Evolutionary conservation across 2,888 invertebrate species (phyloP).

Genomic region (Pristionchus fissidentatus): DNA sequence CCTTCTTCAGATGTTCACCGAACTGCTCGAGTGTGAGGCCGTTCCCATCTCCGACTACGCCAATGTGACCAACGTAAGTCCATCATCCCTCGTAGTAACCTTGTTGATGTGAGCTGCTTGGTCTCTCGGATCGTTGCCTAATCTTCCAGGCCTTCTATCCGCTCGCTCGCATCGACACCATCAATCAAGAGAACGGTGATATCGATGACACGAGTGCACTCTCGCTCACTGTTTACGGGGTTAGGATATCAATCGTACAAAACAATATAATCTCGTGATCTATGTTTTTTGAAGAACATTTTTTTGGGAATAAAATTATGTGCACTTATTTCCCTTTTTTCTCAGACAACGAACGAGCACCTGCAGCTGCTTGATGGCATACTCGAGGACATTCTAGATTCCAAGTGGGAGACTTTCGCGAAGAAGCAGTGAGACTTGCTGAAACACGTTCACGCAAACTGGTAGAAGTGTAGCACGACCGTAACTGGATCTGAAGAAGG

Average conservation of each 20-base stretch:
- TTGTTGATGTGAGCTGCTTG: conserved; percentile 83
- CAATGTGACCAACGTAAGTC: too few species aligned
- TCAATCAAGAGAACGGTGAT: conserved; percentile 89
- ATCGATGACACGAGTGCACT: conserved; percentile 94
- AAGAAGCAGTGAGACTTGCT: conserved; percentile 81
- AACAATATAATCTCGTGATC: too few species aligned
- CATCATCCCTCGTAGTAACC: too few species aligned
- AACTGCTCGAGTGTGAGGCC: conserved; percentile 93
- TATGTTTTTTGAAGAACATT: too few species aligned
- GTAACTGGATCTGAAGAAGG: too few species aligned
- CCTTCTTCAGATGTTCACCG: conserved; percentile 86
- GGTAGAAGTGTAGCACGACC: too few species aligned
- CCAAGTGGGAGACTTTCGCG: conserved; percentile 96
- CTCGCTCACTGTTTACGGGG: conserved; percentile 95
- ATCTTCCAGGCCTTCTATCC: conserved; percentile 85
- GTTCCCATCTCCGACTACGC: conserved; percentile 98
- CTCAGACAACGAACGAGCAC: conserved; percentile 79
- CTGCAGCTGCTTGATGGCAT: conserved; percentile 94
- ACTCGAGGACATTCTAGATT: conserved; percentile 90
- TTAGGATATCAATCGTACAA: conserved; percentile 76
- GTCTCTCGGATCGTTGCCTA: not conserved
- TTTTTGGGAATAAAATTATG: not conserved
- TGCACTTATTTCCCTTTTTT: not conserved
- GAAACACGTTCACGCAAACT: too few species aligned
- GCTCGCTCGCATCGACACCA: conserved; percentile 92